Conservation (phyloP, 2,113 vertebrate genomes). For the Cynoglossus semilaevis region DNA sequence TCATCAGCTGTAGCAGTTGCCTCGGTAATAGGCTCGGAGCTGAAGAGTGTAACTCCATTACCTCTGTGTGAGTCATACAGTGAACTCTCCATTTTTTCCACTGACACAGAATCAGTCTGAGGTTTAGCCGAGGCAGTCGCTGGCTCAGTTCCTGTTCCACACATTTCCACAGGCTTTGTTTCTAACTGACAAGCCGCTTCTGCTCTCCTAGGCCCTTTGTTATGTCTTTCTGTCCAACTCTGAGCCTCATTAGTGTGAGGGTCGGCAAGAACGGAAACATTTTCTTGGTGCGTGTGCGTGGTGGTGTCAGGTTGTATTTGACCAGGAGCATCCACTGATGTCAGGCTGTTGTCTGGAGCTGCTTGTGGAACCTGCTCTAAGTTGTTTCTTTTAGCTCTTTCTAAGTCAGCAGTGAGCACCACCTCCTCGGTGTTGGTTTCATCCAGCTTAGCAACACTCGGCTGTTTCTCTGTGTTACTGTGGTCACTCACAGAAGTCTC, state of each 20-base stretch:
- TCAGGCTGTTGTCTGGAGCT: constrained; percentile 1
- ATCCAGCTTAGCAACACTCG: neutral
- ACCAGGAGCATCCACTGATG: constrained; percentile 15
- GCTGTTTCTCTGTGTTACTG: constrained; percentile 8
- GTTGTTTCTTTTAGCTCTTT: constrained; percentile 12
- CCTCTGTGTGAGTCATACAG: constrained; percentile 55
- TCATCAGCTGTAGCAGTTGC: constrained; percentile 14
- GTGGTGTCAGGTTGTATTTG: neutral
- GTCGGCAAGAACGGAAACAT: constrained; percentile 7
- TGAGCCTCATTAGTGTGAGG: constrained; percentile 29
- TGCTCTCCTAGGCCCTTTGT: constrained; percentile 11
- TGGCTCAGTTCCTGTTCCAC: constrained; percentile 23
- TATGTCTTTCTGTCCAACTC: constrained; percentile 5
- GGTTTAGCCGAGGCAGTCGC: constrained; percentile 16
- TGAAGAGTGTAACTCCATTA: constrained; percentile 35
- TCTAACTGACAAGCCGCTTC: constrained; percentile 21
- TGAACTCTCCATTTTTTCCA: constrained; percentile 53
- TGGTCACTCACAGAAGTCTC: constrained; percentile 5
- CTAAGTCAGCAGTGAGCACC: neutral
- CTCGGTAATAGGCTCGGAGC: constrained; percentile 26
- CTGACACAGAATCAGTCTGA: constrained; percentile 36
- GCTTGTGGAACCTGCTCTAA: neutral
- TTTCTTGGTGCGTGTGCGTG: constrained; percentile 18
- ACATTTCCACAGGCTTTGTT: constrained; percentile 23
- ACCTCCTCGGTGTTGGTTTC: constrained; percentile 15